phyloP scores from a whole-genome alignment of 2,797 vertebrate genomes.

The Gallinago stenura region DNA sequence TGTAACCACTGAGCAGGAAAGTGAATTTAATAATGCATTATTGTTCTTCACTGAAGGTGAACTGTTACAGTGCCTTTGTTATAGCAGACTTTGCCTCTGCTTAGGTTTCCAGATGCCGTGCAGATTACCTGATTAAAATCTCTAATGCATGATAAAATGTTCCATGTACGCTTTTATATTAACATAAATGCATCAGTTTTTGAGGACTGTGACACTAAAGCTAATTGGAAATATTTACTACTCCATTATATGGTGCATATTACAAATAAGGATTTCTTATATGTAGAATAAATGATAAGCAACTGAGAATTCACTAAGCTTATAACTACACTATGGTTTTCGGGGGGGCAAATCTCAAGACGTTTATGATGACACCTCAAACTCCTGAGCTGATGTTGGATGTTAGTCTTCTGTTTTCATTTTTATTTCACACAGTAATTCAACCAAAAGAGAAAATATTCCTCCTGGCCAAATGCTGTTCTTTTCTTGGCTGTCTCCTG shows the following conservation, averaged over 20 bases:
- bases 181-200: conserved; percentile 79
- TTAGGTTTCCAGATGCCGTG: conserved; percentile 83
- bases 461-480: background rate
- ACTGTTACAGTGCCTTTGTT: conserved; percentile 96
- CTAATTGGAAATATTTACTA: conserved; percentile 81
- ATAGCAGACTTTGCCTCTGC: conserved; percentile 86
- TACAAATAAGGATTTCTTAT: conserved; percentile 70
- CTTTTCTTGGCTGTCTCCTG: background rate
- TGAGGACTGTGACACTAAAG: conserved; percentile 73
- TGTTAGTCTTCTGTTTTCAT: background rate
- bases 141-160: conserved; percentile 84
- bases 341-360: background rate
- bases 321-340: background rate
- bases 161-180: conserved; percentile 81
- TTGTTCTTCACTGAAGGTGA: conserved; percentile 99
- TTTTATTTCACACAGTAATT: conserved; percentile 25
- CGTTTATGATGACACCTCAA: conserved; percentile 10
- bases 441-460: conserved; percentile 9
- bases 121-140: conserved; percentile 86
- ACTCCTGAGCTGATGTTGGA: background rate
- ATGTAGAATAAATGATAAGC: conserved; percentile 63
- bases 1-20: conserved; percentile 99
- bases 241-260: conserved; percentile 67
- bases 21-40: conserved; percentile 99
- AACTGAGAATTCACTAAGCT: conserved; percentile 50